Evolutionary conservation across 1,140 invertebrate species (phyloP).

Genomic region (Caenorhabditis latens): DNA sequence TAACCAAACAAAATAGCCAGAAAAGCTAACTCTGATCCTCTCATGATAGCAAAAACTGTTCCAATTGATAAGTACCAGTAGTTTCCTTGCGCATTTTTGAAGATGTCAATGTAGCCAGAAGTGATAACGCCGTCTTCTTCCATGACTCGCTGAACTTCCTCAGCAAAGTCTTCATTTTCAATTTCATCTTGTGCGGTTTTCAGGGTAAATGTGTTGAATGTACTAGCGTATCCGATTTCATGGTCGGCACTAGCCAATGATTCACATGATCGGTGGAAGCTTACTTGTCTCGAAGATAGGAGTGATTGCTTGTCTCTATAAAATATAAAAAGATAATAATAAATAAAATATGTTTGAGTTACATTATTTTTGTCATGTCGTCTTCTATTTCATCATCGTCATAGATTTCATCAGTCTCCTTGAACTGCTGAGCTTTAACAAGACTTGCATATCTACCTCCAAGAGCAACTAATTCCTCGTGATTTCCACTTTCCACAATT

Average conservation of each 20-base stretch:
- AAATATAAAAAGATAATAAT: too few relatives aligned
- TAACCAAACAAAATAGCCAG: slow-evolving; percentile 58
- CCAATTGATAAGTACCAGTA: slow-evolving; percentile 59
- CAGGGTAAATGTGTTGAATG: slow-evolving; percentile 16
- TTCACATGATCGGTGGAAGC: slow-evolving; percentile 32
- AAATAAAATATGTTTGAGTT: background rate
- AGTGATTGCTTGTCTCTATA: too few relatives aligned
- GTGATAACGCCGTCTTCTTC: slow-evolving; percentile 61
- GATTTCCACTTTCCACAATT: slow-evolving; percentile 78
- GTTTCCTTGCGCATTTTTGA: slow-evolving; percentile 66
- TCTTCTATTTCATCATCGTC: slow-evolving; percentile 54
- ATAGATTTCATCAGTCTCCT: slow-evolving; percentile 54
- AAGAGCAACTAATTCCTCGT: slow-evolving; percentile 72
- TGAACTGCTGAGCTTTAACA: slow-evolving; percentile 81
- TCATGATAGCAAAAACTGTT: slow-evolving; percentile 50
- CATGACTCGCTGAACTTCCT: slow-evolving; percentile 61
- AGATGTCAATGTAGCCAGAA: slow-evolving; percentile 62
- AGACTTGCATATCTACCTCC: slow-evolving; percentile 65
- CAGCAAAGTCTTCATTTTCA: slow-evolving; percentile 64
- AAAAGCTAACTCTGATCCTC: slow-evolving; percentile 64
- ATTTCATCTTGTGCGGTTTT: slow-evolving; percentile 26
- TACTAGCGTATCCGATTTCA: slow-evolving; percentile 1
- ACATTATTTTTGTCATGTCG: slow-evolving; percentile 51
- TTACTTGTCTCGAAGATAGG: slow-evolving; percentile 40
- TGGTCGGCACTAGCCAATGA: slow-evolving; percentile 22